These are phyloP conservation scores for Leptoclinus maculatus DNA, from an alignment of 2,797 vertebrate species.

Conservation along the genomic window DNA sequence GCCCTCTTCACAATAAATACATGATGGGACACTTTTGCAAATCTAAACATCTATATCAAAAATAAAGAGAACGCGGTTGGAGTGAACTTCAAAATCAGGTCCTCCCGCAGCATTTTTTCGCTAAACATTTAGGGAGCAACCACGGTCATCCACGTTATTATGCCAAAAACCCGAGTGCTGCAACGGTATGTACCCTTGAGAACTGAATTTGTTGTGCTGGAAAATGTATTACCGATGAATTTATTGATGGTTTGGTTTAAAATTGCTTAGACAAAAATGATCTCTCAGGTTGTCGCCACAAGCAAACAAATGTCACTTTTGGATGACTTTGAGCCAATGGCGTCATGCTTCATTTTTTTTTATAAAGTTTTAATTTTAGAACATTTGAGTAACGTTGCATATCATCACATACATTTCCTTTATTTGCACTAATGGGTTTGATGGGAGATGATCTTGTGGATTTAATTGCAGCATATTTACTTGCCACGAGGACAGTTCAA, in stretches of 20 bases:
- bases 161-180: conserved; percentile 15
- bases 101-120: conserved; percentile 27
- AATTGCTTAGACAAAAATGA: not conserved
- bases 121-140: conserved; percentile 12
- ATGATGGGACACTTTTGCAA: conserved; percentile 34
- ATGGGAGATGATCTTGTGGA: not conserved
- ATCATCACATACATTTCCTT: not conserved
- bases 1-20: conserved; percentile 38
- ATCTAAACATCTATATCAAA: conserved; percentile 76
- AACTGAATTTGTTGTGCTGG: conserved; percentile 26
- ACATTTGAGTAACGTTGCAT: not conserved
- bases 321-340: not conserved
- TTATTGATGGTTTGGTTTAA: not conserved
- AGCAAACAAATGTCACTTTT: not conserved
- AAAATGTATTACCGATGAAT: not conserved
- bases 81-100: conserved; percentile 41
- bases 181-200: conserved; percentile 7
- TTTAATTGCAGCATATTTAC: not conserved
- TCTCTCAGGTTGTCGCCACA: not conserved
- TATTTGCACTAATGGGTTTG: not conserved
- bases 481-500: not conserved
- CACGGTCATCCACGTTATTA: conserved; percentile 1
- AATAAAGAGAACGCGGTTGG: conserved; percentile 68
- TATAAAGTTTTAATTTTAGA: not conserved
- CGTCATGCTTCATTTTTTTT: not conserved